Conservation (phyloP, 2,888 invertebrate species). For the Rotaria macrura region DNA sequence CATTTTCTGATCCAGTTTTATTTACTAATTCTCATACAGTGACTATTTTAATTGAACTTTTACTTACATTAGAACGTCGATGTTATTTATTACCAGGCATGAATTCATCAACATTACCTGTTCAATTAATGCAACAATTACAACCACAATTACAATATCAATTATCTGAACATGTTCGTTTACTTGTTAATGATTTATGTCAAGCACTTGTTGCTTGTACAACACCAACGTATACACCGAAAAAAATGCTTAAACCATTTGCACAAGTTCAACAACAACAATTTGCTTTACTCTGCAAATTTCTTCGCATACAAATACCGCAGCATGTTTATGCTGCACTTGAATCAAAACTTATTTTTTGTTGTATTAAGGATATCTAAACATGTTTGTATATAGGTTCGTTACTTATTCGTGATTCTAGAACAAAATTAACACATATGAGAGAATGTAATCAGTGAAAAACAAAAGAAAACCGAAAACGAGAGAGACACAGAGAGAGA, state of each 20-base stretch:
- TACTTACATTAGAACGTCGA: background rate
- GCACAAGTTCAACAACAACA: conserved; percentile 1
- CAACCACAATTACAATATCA: conserved; percentile 9
- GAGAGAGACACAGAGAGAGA: background rate
- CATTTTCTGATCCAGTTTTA: conserved; percentile 8
- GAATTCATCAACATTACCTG: background rate
- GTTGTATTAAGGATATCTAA: background rate
- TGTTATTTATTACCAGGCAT: background rate
- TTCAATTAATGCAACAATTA: conserved; percentile 6
- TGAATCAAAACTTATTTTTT: background rate
- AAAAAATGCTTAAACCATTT: conserved; percentile 16
- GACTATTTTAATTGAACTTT: conserved; percentile 1
- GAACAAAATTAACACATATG: background rate
- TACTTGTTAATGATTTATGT: conserved; percentile 14
- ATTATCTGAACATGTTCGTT: conserved; percentile 8
- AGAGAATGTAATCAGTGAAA: background rate
- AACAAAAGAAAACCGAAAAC: no score
- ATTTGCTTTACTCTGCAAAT: background rate
- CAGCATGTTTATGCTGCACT: background rate
- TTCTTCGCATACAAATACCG: background rate
- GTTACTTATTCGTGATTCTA: background rate
- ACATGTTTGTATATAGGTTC: background rate
- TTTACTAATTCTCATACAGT: conserved; percentile 11
- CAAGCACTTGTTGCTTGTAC: background rate
- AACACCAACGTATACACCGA: background rate